phyloP scores from a whole-genome alignment of 2,888 invertebrate species.

The Hymenopus coronatus region DNA sequence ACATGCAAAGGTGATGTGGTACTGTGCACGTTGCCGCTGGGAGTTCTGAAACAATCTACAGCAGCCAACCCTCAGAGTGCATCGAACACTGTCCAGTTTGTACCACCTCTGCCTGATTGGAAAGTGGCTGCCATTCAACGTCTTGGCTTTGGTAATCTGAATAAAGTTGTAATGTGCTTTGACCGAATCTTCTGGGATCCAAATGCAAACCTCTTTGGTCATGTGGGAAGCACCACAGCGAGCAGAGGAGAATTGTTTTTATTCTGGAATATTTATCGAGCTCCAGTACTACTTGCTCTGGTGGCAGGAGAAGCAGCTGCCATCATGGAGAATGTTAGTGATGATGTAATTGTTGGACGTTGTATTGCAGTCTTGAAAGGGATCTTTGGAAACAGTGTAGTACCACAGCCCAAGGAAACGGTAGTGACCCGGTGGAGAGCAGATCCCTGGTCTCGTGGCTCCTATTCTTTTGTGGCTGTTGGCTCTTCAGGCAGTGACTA shows the following conservation, averaged over 20 bases:
- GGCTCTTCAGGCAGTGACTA: constrained; percentile 96
- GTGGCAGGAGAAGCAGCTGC: constrained; percentile 96
- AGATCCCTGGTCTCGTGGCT: constrained; percentile 94
- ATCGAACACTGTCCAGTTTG: constrained; percentile 79
- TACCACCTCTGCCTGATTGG: constrained; percentile 94
- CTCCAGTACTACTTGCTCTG: constrained; percentile 88
- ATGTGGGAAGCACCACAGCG: constrained; percentile 94
- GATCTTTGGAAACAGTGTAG: constrained; percentile 90
- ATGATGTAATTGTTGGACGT: constrained; percentile 94
- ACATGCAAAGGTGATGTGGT: constrained; percentile 79
- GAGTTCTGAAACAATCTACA: constrained; percentile 82
- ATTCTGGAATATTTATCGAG: constrained; percentile 94
- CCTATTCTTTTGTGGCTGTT: constrained; percentile 95
- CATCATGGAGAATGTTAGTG: constrained; percentile 95
- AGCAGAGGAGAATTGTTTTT: constrained; percentile 94
- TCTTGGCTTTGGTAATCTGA: constrained; percentile 94
- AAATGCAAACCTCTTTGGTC: constrained; percentile 92
- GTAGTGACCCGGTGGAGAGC: constrained; percentile 97
- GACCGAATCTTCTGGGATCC: constrained; percentile 98
- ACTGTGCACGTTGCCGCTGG: constrained; percentile 96
- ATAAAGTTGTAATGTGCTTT: constrained; percentile 92
- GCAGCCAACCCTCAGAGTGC: constrained; percentile 58
- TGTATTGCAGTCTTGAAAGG: constrained; percentile 93
- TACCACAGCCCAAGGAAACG: constrained; percentile 81
- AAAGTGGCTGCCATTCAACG: constrained; percentile 91